Percentiles rank a stretch among this genome's conserved stretches.
Conservation (phyloP, 1,140 invertebrate species). For the Drosophila pseudoobscura region DNA sequence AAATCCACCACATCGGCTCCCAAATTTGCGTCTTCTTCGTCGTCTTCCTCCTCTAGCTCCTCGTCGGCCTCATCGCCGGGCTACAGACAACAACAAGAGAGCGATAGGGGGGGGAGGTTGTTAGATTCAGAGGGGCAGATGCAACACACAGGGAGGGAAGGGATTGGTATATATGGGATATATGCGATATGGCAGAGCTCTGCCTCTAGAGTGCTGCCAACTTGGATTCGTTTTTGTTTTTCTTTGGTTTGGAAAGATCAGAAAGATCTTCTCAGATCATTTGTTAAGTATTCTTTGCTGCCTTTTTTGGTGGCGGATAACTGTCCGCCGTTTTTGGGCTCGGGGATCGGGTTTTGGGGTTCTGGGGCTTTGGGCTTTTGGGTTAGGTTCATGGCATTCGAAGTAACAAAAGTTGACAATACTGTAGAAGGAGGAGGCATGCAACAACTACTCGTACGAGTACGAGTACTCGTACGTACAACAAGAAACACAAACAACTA, state of each 20-base stretch:
- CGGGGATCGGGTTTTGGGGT: not conserved
- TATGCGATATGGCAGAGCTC: constrained; percentile 14
- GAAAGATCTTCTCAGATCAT: constrained; percentile 23
- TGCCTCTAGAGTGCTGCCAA: constrained; percentile 49
- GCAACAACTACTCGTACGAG: constrained; percentile 31
- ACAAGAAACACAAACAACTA: constrained; percentile 46
- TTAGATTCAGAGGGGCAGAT: constrained; percentile 27
- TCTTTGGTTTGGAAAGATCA: not conserved
- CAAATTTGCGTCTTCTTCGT: constrained; percentile 25
- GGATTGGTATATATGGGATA: constrained; percentile 7
- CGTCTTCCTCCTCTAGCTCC: constrained; percentile 66
- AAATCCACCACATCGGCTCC: constrained; percentile 66
- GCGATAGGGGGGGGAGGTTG: constrained; percentile 17
- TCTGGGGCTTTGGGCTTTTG: not conserved
- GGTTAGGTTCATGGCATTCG: constrained; percentile 17
- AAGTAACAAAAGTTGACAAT: constrained; percentile 59
- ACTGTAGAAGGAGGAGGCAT: constrained; percentile 55
- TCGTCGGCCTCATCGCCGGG: constrained; percentile 75
- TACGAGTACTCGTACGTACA: constrained; percentile 15
- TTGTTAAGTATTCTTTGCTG: constrained; percentile 32
- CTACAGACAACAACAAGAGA: constrained; percentile 47
- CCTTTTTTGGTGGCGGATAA: constrained; percentile 13
- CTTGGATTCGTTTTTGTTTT: constrained; percentile 6
- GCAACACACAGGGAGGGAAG: constrained; percentile 32
- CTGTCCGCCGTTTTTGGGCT: no score